Percentiles rank a stretch among this genome's conserved stretches.
Conservation (phyloP, 2,113 vertebrate species). For the Monopterus albus region DNA sequence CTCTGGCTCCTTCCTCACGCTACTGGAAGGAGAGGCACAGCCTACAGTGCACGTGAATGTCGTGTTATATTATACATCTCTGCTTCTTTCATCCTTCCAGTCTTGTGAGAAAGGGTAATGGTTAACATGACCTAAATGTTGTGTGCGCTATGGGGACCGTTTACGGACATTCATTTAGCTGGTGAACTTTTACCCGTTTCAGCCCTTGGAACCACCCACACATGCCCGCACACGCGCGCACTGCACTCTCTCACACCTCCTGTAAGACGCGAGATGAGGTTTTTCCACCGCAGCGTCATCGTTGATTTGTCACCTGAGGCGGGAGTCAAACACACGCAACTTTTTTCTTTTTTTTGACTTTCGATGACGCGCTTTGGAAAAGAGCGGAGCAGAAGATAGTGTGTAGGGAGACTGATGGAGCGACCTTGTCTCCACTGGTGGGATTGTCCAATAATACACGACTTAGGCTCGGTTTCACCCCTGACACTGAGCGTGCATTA, state of each 20-base stretch:
- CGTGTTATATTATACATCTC: too few species aligned
- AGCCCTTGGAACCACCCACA: neutral
- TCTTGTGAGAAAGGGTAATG: neutral
- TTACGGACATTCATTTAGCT: neutral
- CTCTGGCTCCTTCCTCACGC: too few species aligned
- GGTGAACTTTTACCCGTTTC: slow-evolving; percentile 11
- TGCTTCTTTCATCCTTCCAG: neutral
- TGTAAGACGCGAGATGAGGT: neutral
- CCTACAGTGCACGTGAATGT: too few species aligned
- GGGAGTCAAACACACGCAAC: slow-evolving; percentile 34
- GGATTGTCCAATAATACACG: neutral
- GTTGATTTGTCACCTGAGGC: slow-evolving; percentile 6
- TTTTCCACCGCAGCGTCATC: neutral
- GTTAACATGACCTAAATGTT: too few species aligned
- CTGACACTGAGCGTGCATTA: too few species aligned
- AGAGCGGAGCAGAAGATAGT: neutral
- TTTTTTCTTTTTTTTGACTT: slow-evolving; percentile 16
- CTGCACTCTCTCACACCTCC: neutral
- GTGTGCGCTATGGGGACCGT: neutral
- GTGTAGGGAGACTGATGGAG: neutral
- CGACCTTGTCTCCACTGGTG: neutral
- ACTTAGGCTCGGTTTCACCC: neutral
- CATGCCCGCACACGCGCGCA: neutral
- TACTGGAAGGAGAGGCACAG: too few species aligned
- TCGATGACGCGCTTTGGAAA: neutral